phyloP scores from a whole-genome alignment of 2,888 invertebrate species.

The Autographa gamma region DNA sequence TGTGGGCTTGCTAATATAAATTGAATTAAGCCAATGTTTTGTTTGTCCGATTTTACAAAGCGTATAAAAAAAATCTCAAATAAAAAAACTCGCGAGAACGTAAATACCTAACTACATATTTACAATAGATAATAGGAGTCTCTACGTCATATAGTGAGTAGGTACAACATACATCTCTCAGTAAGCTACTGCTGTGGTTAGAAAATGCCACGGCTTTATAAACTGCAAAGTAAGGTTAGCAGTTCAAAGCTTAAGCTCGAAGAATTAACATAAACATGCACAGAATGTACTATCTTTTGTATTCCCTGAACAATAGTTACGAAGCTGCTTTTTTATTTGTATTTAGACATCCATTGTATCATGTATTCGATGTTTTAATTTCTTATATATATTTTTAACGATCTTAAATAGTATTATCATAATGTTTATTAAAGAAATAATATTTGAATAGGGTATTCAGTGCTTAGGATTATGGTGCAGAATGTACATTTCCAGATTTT shows the following conservation, averaged over 20 bases:
- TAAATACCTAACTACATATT: background rate
- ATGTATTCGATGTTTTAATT: background rate
- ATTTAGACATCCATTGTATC: background rate
- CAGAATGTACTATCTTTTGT: conserved; percentile 32
- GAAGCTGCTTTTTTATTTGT: background rate
- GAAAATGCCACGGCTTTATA: conserved; percentile 41
- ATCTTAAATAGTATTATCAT: too few species aligned
- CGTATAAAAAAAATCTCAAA: too few species aligned
- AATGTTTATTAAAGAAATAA: too few species aligned
- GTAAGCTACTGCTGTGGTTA: conserved; percentile 26
- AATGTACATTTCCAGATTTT: too few species aligned
- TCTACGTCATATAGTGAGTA: too few species aligned
- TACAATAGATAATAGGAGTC: too few species aligned
- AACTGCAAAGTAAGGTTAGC: conserved; percentile 44
- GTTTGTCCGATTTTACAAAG: too few species aligned
- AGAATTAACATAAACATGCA: conserved; percentile 45
- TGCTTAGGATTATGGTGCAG: too few species aligned
- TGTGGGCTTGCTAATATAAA: background rate
- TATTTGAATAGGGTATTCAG: too few species aligned
- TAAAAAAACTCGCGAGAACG: too few species aligned
- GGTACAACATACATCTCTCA: background rate
- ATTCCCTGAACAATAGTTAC: conserved; percentile 9
- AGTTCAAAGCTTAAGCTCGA: conserved; percentile 47
- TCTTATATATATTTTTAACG: background rate
- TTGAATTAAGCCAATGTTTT: too few species aligned